These are phyloP conservation scores for Cheilosia vulpina DNA, from an alignment of 2,888 invertebrate species.

Conservation along the genomic window DNA sequence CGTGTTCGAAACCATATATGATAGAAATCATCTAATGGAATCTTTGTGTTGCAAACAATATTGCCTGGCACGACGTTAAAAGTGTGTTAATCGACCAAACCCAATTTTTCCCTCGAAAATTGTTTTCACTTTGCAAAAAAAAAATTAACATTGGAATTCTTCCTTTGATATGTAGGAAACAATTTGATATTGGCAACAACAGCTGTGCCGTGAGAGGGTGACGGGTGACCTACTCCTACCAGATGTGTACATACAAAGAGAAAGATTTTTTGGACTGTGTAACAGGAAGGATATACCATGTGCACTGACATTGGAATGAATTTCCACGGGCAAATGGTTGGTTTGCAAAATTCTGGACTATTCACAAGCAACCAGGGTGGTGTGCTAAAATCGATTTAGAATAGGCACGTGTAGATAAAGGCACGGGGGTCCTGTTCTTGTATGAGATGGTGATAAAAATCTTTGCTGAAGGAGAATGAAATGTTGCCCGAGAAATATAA, in stretches of 20 bases:
- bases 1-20: conserved; percentile 19
- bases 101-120: conserved; percentile 1
- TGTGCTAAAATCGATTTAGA: conserved; percentile 38
- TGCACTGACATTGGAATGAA: conserved; percentile 50
- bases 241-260: conserved; percentile 12
- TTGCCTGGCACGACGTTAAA: not conserved
- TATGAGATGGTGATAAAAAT: conserved; percentile 8
- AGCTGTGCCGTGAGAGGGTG: conserved; percentile 1
- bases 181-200: not conserved
- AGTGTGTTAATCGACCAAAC: conserved; percentile 35
- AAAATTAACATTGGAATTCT: conserved; percentile 1
- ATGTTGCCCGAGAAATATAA: conserved; percentile 7
- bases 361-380: not conserved
- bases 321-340: conserved; percentile 46
- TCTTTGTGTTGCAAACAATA: conserved; percentile 22
- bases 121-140: conserved; percentile 1
- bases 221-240: conserved; percentile 6
- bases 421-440: conserved; percentile 25
- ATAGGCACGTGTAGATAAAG: conserved; percentile 52
- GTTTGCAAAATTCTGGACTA: conserved; percentile 24
- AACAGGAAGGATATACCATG: conserved; percentile 1
- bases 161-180: conserved; percentile 15
- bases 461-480: not conserved
- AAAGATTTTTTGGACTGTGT: conserved; percentile 6
- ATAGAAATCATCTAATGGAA: conserved; percentile 1